Conservation (phyloP, 2,888 invertebrate species). For the Spisula subtruncata region DNA sequence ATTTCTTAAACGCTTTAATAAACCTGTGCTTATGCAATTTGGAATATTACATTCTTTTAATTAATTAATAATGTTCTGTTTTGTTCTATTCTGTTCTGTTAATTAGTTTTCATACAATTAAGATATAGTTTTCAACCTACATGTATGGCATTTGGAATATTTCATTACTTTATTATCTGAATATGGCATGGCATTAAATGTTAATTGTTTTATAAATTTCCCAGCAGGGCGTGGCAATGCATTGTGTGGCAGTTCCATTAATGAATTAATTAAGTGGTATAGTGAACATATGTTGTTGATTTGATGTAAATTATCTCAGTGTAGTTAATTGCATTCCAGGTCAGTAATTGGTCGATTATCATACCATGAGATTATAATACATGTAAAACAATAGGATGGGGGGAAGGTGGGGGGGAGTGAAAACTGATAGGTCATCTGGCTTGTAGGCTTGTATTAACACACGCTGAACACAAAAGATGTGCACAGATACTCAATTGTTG, state of each 20-base stretch:
- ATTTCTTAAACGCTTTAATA: background rate
- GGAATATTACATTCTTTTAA: too few relatives aligned
- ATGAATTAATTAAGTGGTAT: constrained; percentile 10
- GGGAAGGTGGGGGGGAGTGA: background rate
- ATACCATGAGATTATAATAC: background rate
- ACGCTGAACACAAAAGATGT: background rate
- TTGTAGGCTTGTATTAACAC: background rate
- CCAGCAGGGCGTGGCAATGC: background rate
- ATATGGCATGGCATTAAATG: background rate
- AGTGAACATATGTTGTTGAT: background rate
- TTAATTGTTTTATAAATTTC: constrained; percentile 10
- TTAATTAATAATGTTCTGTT: too few relatives aligned
- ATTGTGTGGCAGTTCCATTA: background rate
- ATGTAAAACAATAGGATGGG: background rate
- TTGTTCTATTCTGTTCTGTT: too few relatives aligned
- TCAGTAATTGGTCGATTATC: background rate
- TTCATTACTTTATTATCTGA: background rate
- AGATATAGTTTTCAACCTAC: too few relatives aligned
- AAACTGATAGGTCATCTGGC: background rate
- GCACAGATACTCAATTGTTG: background rate
- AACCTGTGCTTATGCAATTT: too few relatives aligned
- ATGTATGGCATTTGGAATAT: background rate
- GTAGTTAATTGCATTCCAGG: background rate
- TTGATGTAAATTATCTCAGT: constrained; percentile 9
- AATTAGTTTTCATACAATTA: too few relatives aligned